A percentile compares a stretch with the other conserved stretches of the same genome.
Evolutionary conservation across 2,888 invertebrate species (phyloP).

Genomic region (Agrilus biguttatus): DNA sequence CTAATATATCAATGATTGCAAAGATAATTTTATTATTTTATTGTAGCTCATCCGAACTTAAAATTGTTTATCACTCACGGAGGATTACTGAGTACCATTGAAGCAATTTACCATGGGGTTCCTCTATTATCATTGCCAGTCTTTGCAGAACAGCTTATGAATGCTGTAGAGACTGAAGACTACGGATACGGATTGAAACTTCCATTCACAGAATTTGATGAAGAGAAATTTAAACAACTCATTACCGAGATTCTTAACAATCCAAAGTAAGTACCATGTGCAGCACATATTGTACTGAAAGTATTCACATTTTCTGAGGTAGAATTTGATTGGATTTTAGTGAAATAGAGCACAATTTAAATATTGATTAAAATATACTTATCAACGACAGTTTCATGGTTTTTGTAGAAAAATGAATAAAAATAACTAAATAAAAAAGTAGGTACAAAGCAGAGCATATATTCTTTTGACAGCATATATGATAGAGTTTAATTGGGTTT

Average conservation of each 20-base stretch:
- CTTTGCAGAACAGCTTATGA: conserved; percentile 5
- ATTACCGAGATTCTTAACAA: conserved; percentile 27
- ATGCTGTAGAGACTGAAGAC: conserved; percentile 2
- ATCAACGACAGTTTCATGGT: too few species aligned
- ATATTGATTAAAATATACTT: too few species aligned
- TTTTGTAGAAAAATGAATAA: too few species aligned
- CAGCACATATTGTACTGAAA: too few species aligned
- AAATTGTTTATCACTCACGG: conserved; percentile 8
- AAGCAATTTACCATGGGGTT: conserved; percentile 6
- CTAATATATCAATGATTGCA: too few species aligned
- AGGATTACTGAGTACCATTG: conserved; percentile 4
- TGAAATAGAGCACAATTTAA: too few species aligned
- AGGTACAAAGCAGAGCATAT: too few species aligned
- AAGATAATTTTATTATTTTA: too few species aligned
- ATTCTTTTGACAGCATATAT: too few species aligned
- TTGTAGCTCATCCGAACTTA: conserved; percentile 6
- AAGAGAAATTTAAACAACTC: conserved; percentile 24
- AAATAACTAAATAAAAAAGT: too few species aligned
- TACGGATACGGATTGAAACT: conserved; percentile 27
- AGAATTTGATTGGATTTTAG: too few species aligned
- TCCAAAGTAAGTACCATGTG: conserved; percentile 14
- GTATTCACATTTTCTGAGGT: background rate
- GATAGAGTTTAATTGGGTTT: too few species aligned
- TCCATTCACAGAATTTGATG: conserved; percentile 25
- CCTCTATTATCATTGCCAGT: conserved; percentile 6